Evolutionary conservation across 2,797 vertebrate genomes (phyloP), one percentile per base, ranked within the genome.

Genomic region (Muscicapa striata): DNA sequence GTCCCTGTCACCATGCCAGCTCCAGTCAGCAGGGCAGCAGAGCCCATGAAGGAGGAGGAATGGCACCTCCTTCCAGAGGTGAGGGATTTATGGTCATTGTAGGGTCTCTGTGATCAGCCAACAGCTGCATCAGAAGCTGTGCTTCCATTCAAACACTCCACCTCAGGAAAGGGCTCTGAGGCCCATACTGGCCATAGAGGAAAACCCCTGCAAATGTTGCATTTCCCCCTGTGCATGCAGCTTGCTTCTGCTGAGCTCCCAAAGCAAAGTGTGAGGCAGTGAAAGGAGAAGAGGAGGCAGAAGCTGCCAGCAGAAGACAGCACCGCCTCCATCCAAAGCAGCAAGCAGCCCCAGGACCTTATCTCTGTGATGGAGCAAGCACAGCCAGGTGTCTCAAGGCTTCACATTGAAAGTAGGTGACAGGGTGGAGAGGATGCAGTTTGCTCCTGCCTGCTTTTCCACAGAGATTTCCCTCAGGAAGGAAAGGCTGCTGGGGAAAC

Each of bases 1-100:
- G 49, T 46, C 22, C 27, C 24, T 8, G 2, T 18, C n/a, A 30
- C 22, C 27, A 54, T 0, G 5, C 16, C 54, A 72, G 30, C 22
- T 49, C 26, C 45, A 48, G 27, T 4, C 11, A 67, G 32, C 22
- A n/a, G 22, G 5, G 8, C 19, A 55, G 15, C 38, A 78, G 17
- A 76, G 15, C 32, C 45, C 41, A 24, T 0, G 1, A 2, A 2
- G 18, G 27, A 82, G 11, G 4, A 62, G 15, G 7, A 34, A 20
- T 0, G 3, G 43, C 21, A 24, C n/a, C 34, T 34, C 17, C 34
- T 55, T 24, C 24, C 32, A 45, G 2, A n/a, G 15, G 34, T 1
- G 0, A 58, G 38, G 16, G 34, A 54, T 20, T 32, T n/a, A 38
- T 0, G 4, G 11, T 18, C 45, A n/a, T 1, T 2, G 14, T 15